A percentile compares a stretch with the other conserved stretches of the same genome.
Conservation (phyloP, 2,113 vertebrate species). For the Crocuta crocuta region DNA sequence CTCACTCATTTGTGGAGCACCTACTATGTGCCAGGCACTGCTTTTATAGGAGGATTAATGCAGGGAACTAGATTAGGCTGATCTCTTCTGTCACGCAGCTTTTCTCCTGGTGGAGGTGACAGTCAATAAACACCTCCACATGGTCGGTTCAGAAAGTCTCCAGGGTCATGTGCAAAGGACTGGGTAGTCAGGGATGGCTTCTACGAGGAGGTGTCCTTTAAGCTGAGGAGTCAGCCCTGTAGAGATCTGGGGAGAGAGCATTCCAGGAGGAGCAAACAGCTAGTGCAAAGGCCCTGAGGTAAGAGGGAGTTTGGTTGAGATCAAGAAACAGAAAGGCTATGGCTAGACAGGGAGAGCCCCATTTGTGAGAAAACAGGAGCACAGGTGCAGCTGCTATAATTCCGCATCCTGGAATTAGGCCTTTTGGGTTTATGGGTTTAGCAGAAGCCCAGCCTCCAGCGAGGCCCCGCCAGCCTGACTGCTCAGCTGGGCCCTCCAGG, state of each 20-base stretch:
- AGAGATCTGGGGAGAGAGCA: background rate
- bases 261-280: background rate
- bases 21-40: fast-evolving
- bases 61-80: no score
- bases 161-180: background rate
- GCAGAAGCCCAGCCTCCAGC: fast-evolving
- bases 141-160: background rate
- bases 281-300: slow-evolving; percentile 35
- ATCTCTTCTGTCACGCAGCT: fast-evolving
- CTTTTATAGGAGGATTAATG: background rate
- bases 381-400: background rate
- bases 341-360: background rate
- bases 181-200: background rate
- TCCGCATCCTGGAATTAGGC: background rate
- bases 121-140: background rate
- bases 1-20: background rate
- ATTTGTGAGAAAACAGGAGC: background rate
- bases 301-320: background rate
- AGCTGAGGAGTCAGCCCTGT: background rate
- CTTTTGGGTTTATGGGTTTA: background rate
- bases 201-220: background rate
- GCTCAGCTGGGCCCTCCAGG: fast-evolving
- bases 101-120: background rate
- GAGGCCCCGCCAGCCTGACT: fast-evolving
- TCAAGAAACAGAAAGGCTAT: background rate